Percentiles rank a stretch among this genome's conserved stretches.
Conservation (phyloP, 1,140 invertebrate genomes). For the Orchesella cincta region DNA sequence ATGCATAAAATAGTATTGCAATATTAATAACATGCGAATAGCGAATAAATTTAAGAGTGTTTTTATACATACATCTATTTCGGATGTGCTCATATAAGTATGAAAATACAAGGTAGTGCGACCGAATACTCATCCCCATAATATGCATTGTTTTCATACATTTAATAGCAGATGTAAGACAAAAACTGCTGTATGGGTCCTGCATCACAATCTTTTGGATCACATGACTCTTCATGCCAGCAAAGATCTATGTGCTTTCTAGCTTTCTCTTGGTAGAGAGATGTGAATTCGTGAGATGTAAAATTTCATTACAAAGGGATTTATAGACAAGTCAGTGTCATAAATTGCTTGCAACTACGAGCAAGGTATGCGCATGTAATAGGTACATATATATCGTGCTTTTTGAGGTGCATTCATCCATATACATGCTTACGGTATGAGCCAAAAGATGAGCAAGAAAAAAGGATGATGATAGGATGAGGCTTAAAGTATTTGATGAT, state of each 20-base stretch:
- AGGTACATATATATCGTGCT: too few species aligned
- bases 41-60: neutral
- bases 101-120: too few species aligned
- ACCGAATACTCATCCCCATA: too few species aligned
- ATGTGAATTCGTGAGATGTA: slow-evolving; percentile 5
- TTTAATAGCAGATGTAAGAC: too few species aligned
- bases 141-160: too few species aligned
- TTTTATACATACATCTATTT: neutral
- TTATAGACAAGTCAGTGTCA: slow-evolving; percentile 14
- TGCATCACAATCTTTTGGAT: slow-evolving; percentile 8
- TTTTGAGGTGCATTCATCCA: neutral
- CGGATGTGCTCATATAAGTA: neutral
- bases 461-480: neutral
- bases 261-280: slow-evolving; percentile 4
- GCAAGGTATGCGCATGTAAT: neutral
- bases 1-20: neutral
- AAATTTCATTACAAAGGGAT: slow-evolving; percentile 21
- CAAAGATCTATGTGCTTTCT: neutral
- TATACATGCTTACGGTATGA: too few species aligned
- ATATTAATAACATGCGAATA: neutral
- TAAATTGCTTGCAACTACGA: neutral
- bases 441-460: neutral
- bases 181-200: too few species aligned
- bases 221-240: neutral
- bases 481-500: neutral